Evolutionary conservation across 2,113 vertebrate species (phyloP).

Genomic region (Hystrix cristata): DNA sequence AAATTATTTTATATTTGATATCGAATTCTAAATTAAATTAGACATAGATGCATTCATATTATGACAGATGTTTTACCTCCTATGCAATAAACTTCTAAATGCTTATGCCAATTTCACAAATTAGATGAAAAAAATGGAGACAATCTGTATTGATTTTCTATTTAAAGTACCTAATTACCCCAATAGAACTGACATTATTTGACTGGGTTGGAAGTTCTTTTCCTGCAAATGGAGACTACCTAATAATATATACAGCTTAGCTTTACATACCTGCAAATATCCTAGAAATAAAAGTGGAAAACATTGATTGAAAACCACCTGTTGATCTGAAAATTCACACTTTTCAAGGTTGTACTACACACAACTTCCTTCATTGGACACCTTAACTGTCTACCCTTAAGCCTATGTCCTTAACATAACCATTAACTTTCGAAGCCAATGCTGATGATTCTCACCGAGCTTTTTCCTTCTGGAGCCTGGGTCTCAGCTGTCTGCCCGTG

Average conservation of each 20-base stretch:
- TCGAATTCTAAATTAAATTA: slow-evolving; percentile 11
- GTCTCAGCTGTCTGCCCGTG: background rate
- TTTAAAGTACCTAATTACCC: background rate
- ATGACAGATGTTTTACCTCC: background rate
- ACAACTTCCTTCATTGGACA: background rate
- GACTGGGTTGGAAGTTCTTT: background rate
- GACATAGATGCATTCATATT: background rate
- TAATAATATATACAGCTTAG: background rate
- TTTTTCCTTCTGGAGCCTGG: background rate
- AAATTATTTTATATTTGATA: background rate
- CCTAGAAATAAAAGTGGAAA: background rate
- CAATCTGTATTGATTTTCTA: background rate
- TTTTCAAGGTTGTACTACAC: background rate
- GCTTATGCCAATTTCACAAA: background rate
- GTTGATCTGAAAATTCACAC: background rate
- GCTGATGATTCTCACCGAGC: background rate
- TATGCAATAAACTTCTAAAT: background rate
- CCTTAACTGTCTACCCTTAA: background rate
- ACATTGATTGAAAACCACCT: background rate
- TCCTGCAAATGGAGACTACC: background rate
- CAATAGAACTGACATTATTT: background rate
- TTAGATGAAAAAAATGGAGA: background rate
- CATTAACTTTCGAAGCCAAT: background rate
- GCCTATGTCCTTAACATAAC: background rate
- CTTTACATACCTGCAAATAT: background rate